Evolutionary conservation across 2,888 invertebrate genomes (phyloP).

Genomic region (Cephus nigrinus): DNA sequence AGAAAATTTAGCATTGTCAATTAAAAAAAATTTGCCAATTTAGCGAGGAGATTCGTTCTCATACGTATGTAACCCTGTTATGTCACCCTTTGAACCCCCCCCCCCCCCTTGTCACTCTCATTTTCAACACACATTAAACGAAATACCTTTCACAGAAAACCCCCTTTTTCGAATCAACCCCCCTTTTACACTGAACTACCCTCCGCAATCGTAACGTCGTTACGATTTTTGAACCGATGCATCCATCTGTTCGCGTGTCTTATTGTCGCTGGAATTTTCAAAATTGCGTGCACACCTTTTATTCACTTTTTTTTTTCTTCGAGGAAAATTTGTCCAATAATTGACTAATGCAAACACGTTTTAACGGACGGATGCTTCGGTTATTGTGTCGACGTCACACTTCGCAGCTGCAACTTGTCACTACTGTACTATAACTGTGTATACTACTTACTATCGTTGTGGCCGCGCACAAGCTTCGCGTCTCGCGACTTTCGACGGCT

Average conservation of each 20-base stretch:
- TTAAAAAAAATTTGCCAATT: background rate
- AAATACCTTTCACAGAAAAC: slow-evolving; percentile 26
- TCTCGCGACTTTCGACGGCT: slow-evolving; percentile 76
- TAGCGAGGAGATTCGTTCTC: slow-evolving; percentile 5
- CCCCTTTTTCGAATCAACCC: background rate
- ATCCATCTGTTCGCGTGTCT: background rate
- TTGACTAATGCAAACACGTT: background rate
- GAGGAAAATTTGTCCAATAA: background rate
- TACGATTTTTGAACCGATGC: background rate
- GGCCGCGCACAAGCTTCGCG: slow-evolving; percentile 60
- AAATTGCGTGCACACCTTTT: background rate
- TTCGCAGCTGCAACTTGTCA: slow-evolving; percentile 66
- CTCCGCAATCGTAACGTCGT: slow-evolving; percentile 45
- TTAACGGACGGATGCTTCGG: background rate
- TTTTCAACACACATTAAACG: slow-evolving; percentile 37
- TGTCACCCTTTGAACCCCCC: slow-evolving; percentile 16
- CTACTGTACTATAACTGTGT: slow-evolving; percentile 66
- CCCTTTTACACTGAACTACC: slow-evolving; percentile 16
- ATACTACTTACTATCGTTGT: slow-evolving; percentile 60
- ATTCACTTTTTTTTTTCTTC: background rate
- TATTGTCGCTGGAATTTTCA: background rate
- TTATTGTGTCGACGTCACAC: slow-evolving; percentile 54
- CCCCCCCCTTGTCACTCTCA: slow-evolving; percentile 20
- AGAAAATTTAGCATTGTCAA: background rate
- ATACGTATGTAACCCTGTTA: slow-evolving; percentile 40